phyloP scores from a whole-genome alignment of 2,113 vertebrate genomes.

The Lynx canadensis region DNA sequence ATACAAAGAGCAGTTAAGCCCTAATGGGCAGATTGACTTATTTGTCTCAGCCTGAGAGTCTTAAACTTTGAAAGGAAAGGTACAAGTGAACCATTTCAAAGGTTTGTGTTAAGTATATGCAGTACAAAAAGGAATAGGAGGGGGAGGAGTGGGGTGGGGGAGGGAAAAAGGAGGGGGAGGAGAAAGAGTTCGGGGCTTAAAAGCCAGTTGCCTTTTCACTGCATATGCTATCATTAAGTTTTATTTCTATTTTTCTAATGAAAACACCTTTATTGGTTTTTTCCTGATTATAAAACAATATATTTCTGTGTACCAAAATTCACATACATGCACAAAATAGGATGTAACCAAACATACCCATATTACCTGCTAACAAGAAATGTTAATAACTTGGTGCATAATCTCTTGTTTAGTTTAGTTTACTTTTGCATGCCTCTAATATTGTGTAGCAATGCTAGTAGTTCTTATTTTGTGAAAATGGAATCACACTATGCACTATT shows the following conservation, averaged over 20 bases:
- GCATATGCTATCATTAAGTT: background rate
- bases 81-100: background rate
- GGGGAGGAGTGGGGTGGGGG: too few species aligned
- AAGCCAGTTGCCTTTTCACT: slow-evolving; percentile 1
- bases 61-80: slow-evolving; percentile 44
- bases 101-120: background rate
- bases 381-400: background rate
- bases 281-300: background rate
- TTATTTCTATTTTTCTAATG: slow-evolving; percentile 26
- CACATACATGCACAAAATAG: background rate
- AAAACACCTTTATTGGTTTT: background rate
- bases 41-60: background rate
- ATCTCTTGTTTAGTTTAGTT: background rate
- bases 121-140: background rate
- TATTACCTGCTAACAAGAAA: background rate
- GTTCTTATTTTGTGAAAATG: background rate
- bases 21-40: background rate
- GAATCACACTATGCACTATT: background rate
- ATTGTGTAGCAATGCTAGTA: background rate
- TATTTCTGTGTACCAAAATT: background rate
- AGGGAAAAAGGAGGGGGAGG: too few species aligned
- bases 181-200: background rate
- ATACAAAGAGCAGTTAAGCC: background rate
- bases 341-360: background rate
- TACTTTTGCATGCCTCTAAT: background rate